Percentiles rank a stretch among this genome's conserved stretches.
phyloP scores from a whole-genome alignment of 2,888 invertebrate genomes.

The Aphidoletes aphidimyza region DNA sequence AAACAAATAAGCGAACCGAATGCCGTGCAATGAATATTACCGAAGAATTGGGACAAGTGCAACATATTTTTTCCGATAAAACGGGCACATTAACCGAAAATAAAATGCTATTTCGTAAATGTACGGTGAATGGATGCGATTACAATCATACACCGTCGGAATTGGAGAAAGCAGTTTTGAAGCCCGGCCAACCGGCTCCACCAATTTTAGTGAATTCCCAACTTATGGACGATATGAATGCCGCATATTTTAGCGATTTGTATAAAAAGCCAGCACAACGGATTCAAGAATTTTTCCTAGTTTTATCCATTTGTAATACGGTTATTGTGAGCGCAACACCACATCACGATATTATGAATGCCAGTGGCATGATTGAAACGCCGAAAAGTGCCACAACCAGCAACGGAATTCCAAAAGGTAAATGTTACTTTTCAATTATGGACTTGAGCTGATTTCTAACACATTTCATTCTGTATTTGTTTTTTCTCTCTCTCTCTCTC shows the following conservation, averaged over 20 bases:
- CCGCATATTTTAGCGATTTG: conserved; percentile 59
- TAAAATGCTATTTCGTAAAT: conserved; percentile 94
- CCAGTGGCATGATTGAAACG: conserved; percentile 70
- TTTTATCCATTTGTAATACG: conserved; percentile 95
- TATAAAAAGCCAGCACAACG: conserved; percentile 73
- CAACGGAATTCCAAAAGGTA: conserved; percentile 25
- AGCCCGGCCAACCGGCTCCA: conserved; percentile 68
- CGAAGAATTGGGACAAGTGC: conserved; percentile 94
- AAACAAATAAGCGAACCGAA: conserved; percentile 83
- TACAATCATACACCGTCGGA: conserved; percentile 85
- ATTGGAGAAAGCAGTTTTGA: conserved; percentile 69
- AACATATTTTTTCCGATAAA: conserved; percentile 96
- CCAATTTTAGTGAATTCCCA: conserved; percentile 67
- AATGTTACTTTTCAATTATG: too few species aligned
- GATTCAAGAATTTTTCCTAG: conserved; percentile 88
- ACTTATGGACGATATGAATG: conserved; percentile 69
- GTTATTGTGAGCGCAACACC: conserved; percentile 93
- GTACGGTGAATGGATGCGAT: conserved; percentile 88
- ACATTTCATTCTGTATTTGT: background rate
- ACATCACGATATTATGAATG: conserved; percentile 75
- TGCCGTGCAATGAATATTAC: conserved; percentile 96
- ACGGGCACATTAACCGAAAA: conserved; percentile 98
- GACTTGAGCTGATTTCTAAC: too few species aligned
- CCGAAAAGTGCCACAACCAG: conserved; percentile 61
- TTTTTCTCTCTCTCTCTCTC: background rate